phyloP scores from a whole-genome alignment of 2,888 invertebrate species.

The Bombylius discolor region DNA sequence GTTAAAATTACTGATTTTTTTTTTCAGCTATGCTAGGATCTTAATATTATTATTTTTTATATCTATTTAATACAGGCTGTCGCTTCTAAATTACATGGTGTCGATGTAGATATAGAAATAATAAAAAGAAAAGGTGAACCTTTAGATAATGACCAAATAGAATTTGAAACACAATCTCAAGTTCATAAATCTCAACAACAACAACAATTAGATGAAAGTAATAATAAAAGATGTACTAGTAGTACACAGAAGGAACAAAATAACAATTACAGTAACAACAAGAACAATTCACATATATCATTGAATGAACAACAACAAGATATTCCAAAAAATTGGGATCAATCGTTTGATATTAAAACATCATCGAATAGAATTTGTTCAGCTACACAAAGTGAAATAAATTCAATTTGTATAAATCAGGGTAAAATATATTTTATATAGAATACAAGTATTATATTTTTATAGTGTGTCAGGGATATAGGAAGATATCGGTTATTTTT shows the following conservation, averaged over 20 bases:
- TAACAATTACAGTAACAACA: neutral
- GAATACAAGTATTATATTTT: too few relatives aligned
- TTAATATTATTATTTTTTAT: constrained; percentile 1
- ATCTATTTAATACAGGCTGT: constrained; percentile 53
- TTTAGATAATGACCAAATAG: constrained; percentile 28
- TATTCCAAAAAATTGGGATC: constrained; percentile 7
- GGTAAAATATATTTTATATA: constrained; percentile 8
- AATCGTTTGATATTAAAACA: constrained; percentile 2
- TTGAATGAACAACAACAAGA: constrained; percentile 1
- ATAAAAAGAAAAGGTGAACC: constrained; percentile 70
- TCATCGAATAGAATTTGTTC: constrained; percentile 5
- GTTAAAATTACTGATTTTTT: neutral
- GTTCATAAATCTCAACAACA: constrained; percentile 19
- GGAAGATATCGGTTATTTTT: too few relatives aligned
- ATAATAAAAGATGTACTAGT: constrained; percentile 6
- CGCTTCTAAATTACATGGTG: constrained; percentile 81
- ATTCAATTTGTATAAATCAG: constrained; percentile 17
- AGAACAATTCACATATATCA: neutral
- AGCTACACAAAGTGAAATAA: constrained; percentile 1
- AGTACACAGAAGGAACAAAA: neutral
- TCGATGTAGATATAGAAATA: constrained; percentile 85
- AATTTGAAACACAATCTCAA: constrained; percentile 16
- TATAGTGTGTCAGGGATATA: too few relatives aligned
- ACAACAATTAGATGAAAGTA: constrained; percentile 17
- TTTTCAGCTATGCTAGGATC: neutral